phyloP scores from a whole-genome alignment of 2,113 vertebrate genomes.

The Brachyhypopomus gauderio region DNA sequence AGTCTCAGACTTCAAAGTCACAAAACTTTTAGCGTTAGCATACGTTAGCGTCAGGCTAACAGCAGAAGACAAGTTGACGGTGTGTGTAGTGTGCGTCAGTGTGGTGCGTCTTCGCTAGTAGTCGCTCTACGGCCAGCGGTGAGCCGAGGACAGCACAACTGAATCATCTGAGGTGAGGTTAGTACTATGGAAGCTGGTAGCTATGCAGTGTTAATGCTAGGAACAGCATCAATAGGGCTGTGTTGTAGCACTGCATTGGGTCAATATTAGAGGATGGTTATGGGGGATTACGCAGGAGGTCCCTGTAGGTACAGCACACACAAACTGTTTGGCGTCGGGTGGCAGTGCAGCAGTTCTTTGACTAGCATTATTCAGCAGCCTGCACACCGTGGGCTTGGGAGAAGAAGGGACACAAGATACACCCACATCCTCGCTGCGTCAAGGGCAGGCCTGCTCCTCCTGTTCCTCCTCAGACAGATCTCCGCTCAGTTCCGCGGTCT shows the following conservation, averaged over 20 bases:
- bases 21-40: not conserved
- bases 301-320: not conserved
- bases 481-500: not conserved
- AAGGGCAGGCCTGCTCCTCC: too few species aligned
- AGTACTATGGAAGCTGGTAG: conserved; percentile 22
- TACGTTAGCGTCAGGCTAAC: not conserved
- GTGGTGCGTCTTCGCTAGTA: conserved; percentile 16
- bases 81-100: conserved; percentile 1
- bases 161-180: conserved; percentile 1
- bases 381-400: not conserved
- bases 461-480: too few species aligned
- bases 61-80: not conserved
- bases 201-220: not conserved
- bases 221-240: conserved; percentile 4
- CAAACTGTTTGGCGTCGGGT: not conserved
- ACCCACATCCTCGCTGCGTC: not conserved
- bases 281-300: not conserved
- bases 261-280: not conserved
- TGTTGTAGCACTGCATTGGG: not conserved
- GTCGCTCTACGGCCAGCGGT: conserved; percentile 19
- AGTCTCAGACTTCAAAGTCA: not conserved
- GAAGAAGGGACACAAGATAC: not conserved
- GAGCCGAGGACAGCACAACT: conserved; percentile 33
- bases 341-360: not conserved
- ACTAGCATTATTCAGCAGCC: not conserved